A percentile compares a stretch with the other conserved stretches of the same genome.
Evolutionary conservation across 2,888 invertebrate genomes (phyloP).

Genomic region (Tenthredo notha): DNA sequence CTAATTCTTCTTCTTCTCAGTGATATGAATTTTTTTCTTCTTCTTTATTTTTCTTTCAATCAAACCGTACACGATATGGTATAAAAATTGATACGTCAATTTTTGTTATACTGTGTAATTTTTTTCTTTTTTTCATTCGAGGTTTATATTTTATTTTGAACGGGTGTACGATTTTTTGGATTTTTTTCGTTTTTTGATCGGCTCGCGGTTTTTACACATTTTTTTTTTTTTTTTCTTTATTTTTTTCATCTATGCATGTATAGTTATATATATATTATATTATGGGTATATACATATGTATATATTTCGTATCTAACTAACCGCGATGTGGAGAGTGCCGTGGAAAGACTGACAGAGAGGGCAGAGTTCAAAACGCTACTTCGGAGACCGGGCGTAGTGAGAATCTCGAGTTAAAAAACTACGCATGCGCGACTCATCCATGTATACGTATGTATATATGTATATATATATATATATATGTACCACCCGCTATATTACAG

Average conservation of each 20-base stretch:
- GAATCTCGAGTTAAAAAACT: not conserved
- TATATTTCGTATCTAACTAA: constrained; percentile 11
- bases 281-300: not conserved
- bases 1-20: no score
- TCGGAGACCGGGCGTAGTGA: not conserved
- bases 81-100: no score
- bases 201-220: no score
- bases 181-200: no score
- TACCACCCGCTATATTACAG: not conserved
- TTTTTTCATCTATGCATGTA: not conserved
- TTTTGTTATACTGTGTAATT: no score
- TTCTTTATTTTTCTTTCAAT: not conserved
- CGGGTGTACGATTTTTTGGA: no score
- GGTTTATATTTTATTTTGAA: no score
- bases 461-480: not conserved
- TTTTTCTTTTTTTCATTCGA: not conserved
- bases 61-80: no score
- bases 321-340: constrained; percentile 35
- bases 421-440: not conserved
- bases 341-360: constrained; percentile 53
- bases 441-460: not conserved
- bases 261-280: not conserved
- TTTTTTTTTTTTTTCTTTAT: not conserved
- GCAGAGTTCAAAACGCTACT: constrained; percentile 51
- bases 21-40: not conserved